Evolutionary conservation across 1,140 invertebrate species (phyloP), one percentile per base, ranked within the genome.

Genomic region (Ceratina calcarata): DNA sequence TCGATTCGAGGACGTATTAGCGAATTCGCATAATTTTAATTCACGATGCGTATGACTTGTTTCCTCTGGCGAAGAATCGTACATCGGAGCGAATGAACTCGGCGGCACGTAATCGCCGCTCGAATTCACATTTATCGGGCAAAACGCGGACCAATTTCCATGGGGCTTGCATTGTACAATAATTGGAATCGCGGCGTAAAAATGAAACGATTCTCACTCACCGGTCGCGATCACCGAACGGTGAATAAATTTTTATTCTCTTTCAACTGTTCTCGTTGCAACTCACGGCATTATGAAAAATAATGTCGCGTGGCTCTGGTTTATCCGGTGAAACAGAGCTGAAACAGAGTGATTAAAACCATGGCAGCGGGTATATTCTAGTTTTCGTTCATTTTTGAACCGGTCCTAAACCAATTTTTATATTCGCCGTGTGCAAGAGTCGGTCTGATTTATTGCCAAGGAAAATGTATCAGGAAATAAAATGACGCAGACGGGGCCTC

Each of bases 71-170:
- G 51, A 27, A 55, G 45, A 78, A 60, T 69, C 69, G 69, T 65
- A 51, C 24, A 49, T 15, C 49, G 24, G 20, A 32, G 51, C 37
- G 58, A 79, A 79, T 74, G 69, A 69, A 78, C 55, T n/a, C 65
- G 18, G 3, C 16, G 81, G 24, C 72, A 68, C 62, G 32, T 82
- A 78, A 84, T 73, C 55, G 61, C 73, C 74, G 24, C 58, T 62
- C 53, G 65, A 32, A 53, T 51, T 66, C 49, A 32, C 66, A 80
- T 79, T 79, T 82, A 84, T 83, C 20, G n/a, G 65, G 18, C 55
- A 53, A 78, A 53, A 24, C 58, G 8, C 1, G 22, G 45, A 22
- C 51, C 32, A 57, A 58, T 67, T 51, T 67, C 27, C 60, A n/a
- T n/a, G n/a, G n/a, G n/a, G n/a, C n/a, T n/a, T n/a, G n/a, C n/a